These are phyloP conservation scores for Cnemophilus loriae DNA, from an alignment of 2,113 vertebrate species.

Conservation along the genomic window DNA sequence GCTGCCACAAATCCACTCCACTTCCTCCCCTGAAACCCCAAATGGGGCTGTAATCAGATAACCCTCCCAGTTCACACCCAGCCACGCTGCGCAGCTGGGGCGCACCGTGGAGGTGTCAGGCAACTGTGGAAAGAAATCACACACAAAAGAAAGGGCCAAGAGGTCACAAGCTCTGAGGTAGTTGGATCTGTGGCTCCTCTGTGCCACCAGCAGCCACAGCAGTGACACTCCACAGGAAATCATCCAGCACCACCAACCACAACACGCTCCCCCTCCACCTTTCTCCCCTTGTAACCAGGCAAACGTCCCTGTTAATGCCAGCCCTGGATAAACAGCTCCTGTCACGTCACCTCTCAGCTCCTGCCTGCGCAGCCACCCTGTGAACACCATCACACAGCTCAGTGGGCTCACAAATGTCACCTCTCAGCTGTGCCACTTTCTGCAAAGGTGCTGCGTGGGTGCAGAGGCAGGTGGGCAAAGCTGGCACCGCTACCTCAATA, in stretches of 20 bases:
- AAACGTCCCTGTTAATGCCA: background rate
- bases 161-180: background rate
- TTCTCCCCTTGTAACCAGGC: background rate
- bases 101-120: background rate
- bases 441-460: background rate
- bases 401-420: background rate
- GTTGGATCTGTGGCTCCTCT: background rate
- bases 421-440: background rate
- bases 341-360: background rate
- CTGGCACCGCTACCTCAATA: background rate
- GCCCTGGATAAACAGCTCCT: background rate
- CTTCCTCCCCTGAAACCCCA: background rate
- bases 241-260: background rate
- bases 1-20: background rate
- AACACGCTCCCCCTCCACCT: background rate
- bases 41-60: background rate
- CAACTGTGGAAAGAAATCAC: background rate
- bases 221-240: background rate
- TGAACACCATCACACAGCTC: background rate
- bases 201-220: background rate
- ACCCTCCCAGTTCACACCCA: background rate
- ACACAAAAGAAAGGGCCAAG: background rate
- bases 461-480: background rate
- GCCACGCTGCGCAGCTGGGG: accelerated
- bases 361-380: background rate